These are phyloP conservation scores for Panagrolaimus sp. DNA, from an alignment of 1,140 invertebrate genomes.

Conservation along the genomic window DNA sequence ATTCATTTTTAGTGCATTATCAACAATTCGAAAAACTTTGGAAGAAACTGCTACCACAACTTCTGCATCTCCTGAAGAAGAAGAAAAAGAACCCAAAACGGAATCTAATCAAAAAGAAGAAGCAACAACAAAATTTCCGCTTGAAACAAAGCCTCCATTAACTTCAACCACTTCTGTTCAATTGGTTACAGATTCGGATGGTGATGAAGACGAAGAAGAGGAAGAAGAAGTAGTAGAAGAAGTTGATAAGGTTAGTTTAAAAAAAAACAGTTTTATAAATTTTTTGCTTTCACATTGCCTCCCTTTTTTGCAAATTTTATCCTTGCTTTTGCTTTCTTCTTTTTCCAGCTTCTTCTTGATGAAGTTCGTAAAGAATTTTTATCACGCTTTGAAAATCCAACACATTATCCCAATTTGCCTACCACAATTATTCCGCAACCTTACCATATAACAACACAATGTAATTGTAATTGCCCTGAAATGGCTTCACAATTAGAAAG, in stretches of 20 bases:
- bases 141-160: neutral
- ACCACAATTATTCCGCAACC: neutral
- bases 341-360: constrained; percentile 6
- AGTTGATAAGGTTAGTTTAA: too few species aligned
- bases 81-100: neutral
- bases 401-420: neutral
- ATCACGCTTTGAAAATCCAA: neutral
- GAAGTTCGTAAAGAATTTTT: constrained; percentile 10
- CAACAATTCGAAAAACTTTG: constrained; percentile 4
- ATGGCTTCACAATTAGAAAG: too few species aligned
- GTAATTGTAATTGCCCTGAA: too few species aligned
- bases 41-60: neutral
- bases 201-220: neutral
- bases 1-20: too few species aligned
- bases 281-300: neutral
- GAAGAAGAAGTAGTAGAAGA: too few species aligned
- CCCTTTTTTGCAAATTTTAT: neutral
- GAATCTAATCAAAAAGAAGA: neutral
- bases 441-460: too few species aligned
- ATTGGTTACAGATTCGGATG: neutral
- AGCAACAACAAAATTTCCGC: too few species aligned
- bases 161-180: constrained; percentile 8
- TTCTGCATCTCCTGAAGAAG: too few species aligned
- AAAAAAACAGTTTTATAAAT: too few species aligned
- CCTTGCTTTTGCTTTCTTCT: neutral